Base-by-base conservation (phyloP, 2,113 vertebrate genomes). In the Zapus hudsonius region DNA sequence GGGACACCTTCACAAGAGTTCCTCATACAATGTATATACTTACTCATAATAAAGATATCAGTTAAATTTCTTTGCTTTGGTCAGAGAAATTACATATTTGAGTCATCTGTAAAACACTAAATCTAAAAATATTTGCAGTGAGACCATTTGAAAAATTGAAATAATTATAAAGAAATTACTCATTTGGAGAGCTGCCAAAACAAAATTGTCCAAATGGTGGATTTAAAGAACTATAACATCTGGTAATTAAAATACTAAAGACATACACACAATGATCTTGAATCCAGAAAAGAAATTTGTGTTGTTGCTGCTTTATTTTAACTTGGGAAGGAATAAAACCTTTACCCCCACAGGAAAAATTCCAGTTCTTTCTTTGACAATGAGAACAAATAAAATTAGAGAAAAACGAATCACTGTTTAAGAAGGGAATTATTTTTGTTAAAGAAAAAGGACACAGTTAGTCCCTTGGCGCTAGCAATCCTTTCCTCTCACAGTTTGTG, bases 101-200 rank as follows among this genome's bases (percentile, higher is more conserved):
- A 7, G 11, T 12, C n/a, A 81, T 87, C 76, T 52, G 6, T 23
- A 38, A 11, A 6, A 86, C 90, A 82, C 16, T 75, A 59, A 80
- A 78, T 92, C 52, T 84, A 59, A 79, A 90, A 67, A 93, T 93
- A 83, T 11, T 61, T 89, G 7, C 40, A 74, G 9, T 42, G 16
- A 40, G 19, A 73, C 47, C 40, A 92, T 94, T 83, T 91, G 8
- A 5, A 75, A 84, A 94, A 36, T 52, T 89, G n/a, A 66, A 84
- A 47, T 75, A 95, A 74, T 88, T 79, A 82, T 47, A 73, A 89
- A 59, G 36, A 87, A 76, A 90, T 69, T 95, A 78, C 73, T 47
- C 79, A n/a, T 63, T 73, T 88, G 38, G 8, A 66, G 82, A 13
- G 17, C n/a, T 78, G 4, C 23, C 64, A 55, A 93, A 78, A 78